Evolutionary conservation across 2,797 vertebrate species (phyloP).

Genomic region (Platalea minor): DNA sequence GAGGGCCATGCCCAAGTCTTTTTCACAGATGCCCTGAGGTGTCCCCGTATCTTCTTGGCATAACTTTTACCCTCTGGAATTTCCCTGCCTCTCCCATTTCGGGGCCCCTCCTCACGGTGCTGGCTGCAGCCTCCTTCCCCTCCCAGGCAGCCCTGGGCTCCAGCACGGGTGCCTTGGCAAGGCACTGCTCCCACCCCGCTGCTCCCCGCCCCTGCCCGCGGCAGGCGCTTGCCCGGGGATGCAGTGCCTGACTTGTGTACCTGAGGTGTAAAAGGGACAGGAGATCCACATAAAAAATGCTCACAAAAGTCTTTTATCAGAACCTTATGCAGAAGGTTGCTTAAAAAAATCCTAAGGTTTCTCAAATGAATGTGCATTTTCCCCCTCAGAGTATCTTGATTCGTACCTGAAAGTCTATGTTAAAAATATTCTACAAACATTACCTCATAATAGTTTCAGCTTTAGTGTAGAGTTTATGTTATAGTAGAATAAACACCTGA

Average conservation of each 20-base stretch:
- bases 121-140: background rate
- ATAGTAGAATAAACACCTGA: background rate
- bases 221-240: background rate
- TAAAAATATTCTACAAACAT: background rate
- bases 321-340: background rate
- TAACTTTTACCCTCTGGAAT: background rate
- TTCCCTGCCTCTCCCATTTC: background rate
- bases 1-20: background rate
- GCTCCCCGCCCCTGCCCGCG: background rate
- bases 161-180: background rate
- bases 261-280: background rate
- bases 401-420: background rate
- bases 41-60: background rate
- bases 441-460: background rate
- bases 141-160: background rate
- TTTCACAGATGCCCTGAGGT: background rate
- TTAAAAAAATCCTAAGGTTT: background rate
- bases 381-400: background rate
- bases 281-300: background rate
- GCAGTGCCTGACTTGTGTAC: background rate
- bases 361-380: background rate
- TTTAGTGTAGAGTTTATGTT: background rate
- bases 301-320: background rate
- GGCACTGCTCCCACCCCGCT: background rate
- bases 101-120: fast-evolving